phyloP scores from a whole-genome alignment of 2,113 vertebrate genomes.

The Cynopterus brachyotis region DNA sequence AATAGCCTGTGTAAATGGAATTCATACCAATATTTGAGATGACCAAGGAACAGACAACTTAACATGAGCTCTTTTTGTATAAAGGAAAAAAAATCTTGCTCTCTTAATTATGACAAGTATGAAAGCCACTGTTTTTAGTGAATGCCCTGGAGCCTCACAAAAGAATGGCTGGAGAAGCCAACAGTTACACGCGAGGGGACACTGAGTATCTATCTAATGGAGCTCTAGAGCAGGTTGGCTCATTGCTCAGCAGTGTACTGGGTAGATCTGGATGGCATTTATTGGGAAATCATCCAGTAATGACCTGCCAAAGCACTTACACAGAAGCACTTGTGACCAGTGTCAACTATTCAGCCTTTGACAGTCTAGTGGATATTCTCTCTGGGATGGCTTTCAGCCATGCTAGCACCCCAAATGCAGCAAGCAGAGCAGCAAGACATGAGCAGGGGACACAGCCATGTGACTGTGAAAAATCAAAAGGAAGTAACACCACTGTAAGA shows the following conservation, averaged over 20 bases:
- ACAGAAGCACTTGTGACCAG: constrained; percentile 82
- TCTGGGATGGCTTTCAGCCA: constrained; percentile 82
- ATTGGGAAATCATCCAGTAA: constrained; percentile 84
- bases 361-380: constrained; percentile 83
- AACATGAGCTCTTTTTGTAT: constrained; percentile 23
- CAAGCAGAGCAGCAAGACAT: constrained; percentile 76
- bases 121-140: constrained; percentile 77
- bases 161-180: constrained; percentile 78
- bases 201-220: constrained; percentile 74
- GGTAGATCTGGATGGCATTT: constrained; percentile 84
- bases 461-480: constrained; percentile 76
- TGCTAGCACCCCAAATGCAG: constrained; percentile 75
- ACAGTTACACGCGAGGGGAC: constrained; percentile 79
- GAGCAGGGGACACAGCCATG: constrained; percentile 76
- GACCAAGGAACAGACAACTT: not conserved
- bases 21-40: constrained; percentile 18
- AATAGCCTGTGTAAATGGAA: constrained; percentile 8
- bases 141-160: constrained; percentile 78
- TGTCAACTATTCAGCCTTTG: constrained; percentile 85
- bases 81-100: constrained; percentile 38
- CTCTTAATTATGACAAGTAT: constrained; percentile 75
- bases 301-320: constrained; percentile 83
- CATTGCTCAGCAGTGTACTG: constrained; percentile 79
- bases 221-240: constrained; percentile 82
- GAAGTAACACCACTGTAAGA: constrained; percentile 68